These are phyloP conservation scores for Aphrophora alni DNA, from an alignment of 2,888 invertebrate species.

Conservation along the genomic window DNA sequence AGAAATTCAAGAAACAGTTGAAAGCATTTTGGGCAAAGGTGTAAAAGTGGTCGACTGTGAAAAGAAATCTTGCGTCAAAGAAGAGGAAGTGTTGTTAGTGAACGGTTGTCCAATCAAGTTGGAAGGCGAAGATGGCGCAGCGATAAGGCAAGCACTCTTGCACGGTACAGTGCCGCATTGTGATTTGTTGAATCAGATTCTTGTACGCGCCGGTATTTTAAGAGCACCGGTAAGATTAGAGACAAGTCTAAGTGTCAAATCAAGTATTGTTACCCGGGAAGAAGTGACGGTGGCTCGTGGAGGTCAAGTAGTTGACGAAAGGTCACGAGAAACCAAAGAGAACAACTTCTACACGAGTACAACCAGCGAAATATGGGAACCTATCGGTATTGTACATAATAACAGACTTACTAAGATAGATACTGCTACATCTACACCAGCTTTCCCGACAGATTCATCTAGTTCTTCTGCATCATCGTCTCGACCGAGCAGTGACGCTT, in stretches of 20 bases:
- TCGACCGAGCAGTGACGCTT: slow-evolving; percentile 31
- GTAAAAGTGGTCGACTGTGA: slow-evolving; percentile 75
- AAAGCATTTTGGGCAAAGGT: slow-evolving; percentile 74
- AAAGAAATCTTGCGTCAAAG: slow-evolving; percentile 72
- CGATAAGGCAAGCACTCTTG: slow-evolving; percentile 71
- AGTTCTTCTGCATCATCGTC: slow-evolving; percentile 36
- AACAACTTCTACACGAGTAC: slow-evolving; percentile 72
- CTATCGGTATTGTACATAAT: slow-evolving; percentile 53
- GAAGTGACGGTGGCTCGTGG: slow-evolving; percentile 72
- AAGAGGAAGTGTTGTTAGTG: slow-evolving; percentile 73
- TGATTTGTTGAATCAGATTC: slow-evolving; percentile 71
- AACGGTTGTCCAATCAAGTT: slow-evolving; percentile 73
- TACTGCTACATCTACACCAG: slow-evolving; percentile 31
- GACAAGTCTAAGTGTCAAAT: slow-evolving; percentile 73
- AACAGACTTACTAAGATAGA: slow-evolving; percentile 23
- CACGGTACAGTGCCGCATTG: slow-evolving; percentile 74
- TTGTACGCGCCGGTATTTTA: slow-evolving; percentile 58
- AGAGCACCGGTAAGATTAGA: slow-evolving; percentile 73
- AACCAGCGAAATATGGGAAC: slow-evolving; percentile 72
- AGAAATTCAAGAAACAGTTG: slow-evolving; percentile 76
- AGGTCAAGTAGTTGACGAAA: slow-evolving; percentile 72
- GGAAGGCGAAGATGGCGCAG: slow-evolving; percentile 71
- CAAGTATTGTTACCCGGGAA: slow-evolving; percentile 72
- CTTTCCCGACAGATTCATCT: slow-evolving; percentile 30
- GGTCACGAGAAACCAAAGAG: slow-evolving; percentile 73